These are phyloP conservation scores for Rhipidura dahli DNA, from an alignment of 2,113 vertebrate species.

Conservation along the genomic window DNA sequence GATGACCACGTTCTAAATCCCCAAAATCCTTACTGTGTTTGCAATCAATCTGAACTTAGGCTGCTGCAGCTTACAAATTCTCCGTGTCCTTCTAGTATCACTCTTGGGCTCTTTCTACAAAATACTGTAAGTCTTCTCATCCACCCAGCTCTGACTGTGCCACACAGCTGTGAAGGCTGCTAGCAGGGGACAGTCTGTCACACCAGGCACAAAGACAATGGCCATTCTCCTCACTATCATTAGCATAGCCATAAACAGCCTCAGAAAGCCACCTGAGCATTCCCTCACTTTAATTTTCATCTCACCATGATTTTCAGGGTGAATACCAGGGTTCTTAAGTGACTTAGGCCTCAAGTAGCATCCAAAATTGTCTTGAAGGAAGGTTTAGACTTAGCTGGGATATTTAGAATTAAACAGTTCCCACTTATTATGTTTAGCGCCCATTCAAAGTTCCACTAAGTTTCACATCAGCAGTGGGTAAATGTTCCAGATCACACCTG, in stretches of 20 bases:
- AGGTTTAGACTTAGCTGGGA: not conserved
- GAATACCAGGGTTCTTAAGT: not conserved
- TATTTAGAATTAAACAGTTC: not conserved
- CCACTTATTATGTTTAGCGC: not conserved
- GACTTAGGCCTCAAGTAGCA: not conserved
- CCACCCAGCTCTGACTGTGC: not conserved
- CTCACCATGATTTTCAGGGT: not conserved
- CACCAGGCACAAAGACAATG: not conserved
- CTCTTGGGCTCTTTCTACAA: not conserved
- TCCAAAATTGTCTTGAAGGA: not conserved
- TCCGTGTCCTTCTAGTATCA: not conserved
- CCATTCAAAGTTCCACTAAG: not conserved
- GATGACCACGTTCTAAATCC: rapidly evolving
- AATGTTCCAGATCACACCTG: not conserved
- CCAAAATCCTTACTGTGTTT: not conserved
- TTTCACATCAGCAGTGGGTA: not conserved
- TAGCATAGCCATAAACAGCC: not conserved
- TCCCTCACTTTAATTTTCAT: not conserved
- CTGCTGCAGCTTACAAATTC: not conserved
- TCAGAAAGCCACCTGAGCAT: not conserved
- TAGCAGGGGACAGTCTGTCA: not conserved
- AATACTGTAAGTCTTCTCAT: not conserved
- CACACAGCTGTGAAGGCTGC: not conserved
- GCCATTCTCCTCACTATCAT: not conserved
- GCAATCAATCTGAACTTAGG: not conserved